Conservation (phyloP, 2,113 vertebrate genomes). For the Rhipidura dahli region DNA sequence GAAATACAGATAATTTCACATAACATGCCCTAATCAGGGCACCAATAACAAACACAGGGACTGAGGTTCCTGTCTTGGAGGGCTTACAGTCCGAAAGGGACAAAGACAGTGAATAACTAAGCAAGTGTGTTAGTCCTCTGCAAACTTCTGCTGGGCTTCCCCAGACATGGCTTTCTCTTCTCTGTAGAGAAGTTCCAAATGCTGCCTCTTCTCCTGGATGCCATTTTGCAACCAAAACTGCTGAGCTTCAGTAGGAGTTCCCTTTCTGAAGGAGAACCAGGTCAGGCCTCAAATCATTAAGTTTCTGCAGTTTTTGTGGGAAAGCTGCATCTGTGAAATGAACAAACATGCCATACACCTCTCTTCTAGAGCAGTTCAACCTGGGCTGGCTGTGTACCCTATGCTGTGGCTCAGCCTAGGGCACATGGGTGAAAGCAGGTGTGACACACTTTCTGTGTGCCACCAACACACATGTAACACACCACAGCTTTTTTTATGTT, state of each 20-base stretch:
- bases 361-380: neutral
- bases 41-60: neutral
- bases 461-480: neutral
- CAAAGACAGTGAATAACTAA: neutral
- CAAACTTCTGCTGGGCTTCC: neutral
- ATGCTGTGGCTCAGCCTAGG: neutral
- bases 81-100: neutral
- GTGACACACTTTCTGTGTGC: conserved; percentile 48
- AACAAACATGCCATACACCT: neutral
- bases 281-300: neutral
- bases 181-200: neutral
- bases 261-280: neutral
- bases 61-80: neutral
- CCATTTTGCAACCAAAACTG: neutral
- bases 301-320: neutral
- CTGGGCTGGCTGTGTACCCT: neutral
- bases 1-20: neutral
- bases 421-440: conserved; percentile 6
- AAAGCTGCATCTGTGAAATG: neutral
- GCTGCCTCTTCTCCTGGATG: neutral
- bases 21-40: neutral
- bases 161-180: neutral
- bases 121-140: neutral
- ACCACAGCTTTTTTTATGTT: conserved; percentile 4
- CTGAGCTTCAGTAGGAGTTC: neutral